Evolutionary conservation across 1,140 invertebrate species (phyloP), one percentile per base, ranked within the genome.

Genomic region (Drosophila insularis): DNA sequence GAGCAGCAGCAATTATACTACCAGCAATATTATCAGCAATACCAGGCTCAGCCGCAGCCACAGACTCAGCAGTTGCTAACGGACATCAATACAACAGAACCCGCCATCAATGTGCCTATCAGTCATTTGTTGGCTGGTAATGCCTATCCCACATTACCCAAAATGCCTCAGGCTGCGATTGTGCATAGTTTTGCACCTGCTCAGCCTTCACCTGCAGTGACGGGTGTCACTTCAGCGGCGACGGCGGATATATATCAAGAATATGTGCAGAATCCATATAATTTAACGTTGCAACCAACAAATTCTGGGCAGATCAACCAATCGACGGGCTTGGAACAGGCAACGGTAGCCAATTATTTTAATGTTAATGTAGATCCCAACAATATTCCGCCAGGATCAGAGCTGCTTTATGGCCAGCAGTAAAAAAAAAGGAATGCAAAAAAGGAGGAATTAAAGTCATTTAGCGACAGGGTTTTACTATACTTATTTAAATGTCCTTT

Each of bases 361-460:
- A 93, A 92, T 54, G 68, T 68, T 0, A 91, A 70, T 50, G 92
- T 92, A 0, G 92, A 93, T 60, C 92, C 92, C 17, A 92, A 92
- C 63, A 74, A 72, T 27, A 92, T 93, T 61, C 93, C 92, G 21
- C 93, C 93, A 0, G 94, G 94, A 10, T 94, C 94, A 0, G 94
- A 95, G 66, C 93, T 94, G 61, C 85, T 94, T 4, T 95, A 94
- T 73, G 94, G 92, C 17, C 80, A 89, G 63, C 91, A 92, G 53
- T 91, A 50, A 74, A 75, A 74, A 75, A 13, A 13, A 11, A 1
- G 35, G 35, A 37, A 13, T 37, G 4, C 6, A 39, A 64, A 17
- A 2, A 40, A 21, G 35, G 43, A 31, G 5, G 62, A n/a, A 56
- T 75, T 35, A n/a, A 61, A 68, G 19, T 68, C 68, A 58, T 23